A percentile compares a stretch with the other conserved stretches of the same genome.
Conservation (phyloP, 2,888 invertebrate genomes). For the Heterodera filipjevi region DNA sequence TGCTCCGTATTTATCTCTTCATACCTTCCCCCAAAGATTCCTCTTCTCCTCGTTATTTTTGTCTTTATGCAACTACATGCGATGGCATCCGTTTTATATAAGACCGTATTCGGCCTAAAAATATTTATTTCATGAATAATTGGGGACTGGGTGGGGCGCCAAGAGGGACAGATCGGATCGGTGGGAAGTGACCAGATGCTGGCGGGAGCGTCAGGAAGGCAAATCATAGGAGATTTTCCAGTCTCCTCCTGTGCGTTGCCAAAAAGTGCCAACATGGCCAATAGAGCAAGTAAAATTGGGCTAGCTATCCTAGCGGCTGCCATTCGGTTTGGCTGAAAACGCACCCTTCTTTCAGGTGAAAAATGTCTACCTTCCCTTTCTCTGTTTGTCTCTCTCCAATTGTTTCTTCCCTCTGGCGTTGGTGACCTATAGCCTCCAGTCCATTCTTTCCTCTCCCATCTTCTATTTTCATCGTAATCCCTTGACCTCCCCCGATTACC, state of each 20-base stretch:
- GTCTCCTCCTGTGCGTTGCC: background rate
- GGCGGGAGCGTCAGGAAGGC: background rate
- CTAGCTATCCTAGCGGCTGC: background rate
- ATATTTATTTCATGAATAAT: background rate
- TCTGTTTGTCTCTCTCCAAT: no score
- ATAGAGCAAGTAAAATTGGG: background rate
- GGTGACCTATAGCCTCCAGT: no score
- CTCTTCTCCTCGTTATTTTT: background rate
- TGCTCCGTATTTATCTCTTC: background rate
- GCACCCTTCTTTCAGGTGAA: no score
- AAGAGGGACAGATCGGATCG: background rate
- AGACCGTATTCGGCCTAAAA: background rate
- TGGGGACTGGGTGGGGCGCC: background rate
- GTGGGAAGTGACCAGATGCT: background rate
- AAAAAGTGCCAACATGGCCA: background rate
- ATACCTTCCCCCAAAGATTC: background rate
- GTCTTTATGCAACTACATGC: background rate
- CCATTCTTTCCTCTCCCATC: no score
- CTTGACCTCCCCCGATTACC: no score
- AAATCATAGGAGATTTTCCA: background rate
- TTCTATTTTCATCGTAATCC: no score
- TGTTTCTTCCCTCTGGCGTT: no score
- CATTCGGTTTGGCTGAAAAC: background rate
- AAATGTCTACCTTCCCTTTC: no score
- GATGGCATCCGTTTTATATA: conserved; percentile 3